Evolutionary conservation across 2,113 vertebrate genomes (phyloP).

Genomic region (Amphiprion ocellaris): DNA sequence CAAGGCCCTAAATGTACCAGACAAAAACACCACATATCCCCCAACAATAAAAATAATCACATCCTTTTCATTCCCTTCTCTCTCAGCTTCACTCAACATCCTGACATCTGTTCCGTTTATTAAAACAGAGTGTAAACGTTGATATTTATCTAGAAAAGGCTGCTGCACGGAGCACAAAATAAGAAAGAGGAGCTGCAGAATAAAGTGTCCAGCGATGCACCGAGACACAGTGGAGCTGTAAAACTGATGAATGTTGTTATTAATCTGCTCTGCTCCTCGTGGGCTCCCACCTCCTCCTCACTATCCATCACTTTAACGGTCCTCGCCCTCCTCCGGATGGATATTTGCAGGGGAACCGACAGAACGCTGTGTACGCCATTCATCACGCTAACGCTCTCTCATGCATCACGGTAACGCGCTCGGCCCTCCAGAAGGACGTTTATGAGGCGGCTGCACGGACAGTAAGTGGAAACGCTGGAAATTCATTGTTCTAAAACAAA

Average conservation of each 20-base stretch:
- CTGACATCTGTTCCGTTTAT: too few species aligned
- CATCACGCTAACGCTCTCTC: slow-evolving; percentile 14
- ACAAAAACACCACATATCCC: too few species aligned
- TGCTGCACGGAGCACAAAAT: too few species aligned
- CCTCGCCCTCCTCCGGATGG: slow-evolving; percentile 8
- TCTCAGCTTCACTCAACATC: too few species aligned
- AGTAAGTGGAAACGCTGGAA: background rate
- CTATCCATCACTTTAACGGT: slow-evolving; percentile 62
- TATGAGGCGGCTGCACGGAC: background rate
- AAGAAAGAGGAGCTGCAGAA: background rate
- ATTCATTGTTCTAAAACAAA: background rate
- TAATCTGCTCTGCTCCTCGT: slow-evolving; percentile 34
- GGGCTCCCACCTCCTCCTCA: slow-evolving; percentile 15
- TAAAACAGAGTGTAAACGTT: too few species aligned
- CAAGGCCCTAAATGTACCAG: too few species aligned
- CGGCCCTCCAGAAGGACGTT: background rate
- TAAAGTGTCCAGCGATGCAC: too few species aligned
- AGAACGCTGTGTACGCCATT: background rate
- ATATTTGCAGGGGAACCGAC: slow-evolving; percentile 5
- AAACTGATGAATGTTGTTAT: slow-evolving; percentile 68
- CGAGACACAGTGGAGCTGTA: slow-evolving; percentile 34
- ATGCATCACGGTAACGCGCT: slow-evolving; percentile 20
- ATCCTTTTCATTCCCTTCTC: too few species aligned
- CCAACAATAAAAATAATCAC: too few species aligned
- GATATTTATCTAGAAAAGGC: too few species aligned